Evolutionary conservation across 2,888 invertebrate genomes (phyloP).

Genomic region (Oxycera nigricornis): DNA sequence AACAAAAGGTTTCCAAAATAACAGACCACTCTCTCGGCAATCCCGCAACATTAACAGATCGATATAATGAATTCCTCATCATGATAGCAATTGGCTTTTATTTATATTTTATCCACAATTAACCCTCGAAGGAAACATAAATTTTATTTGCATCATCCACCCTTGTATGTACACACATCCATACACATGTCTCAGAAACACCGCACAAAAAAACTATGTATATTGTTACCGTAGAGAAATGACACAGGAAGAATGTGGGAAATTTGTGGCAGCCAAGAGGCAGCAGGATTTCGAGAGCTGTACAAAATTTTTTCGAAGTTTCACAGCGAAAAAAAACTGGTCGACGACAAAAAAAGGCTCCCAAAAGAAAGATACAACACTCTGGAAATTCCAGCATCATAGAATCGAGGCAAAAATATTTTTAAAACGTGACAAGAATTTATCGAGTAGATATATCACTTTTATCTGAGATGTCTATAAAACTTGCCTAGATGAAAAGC

Average conservation of each 20-base stretch:
- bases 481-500: constrained; percentile 26
- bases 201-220: neutral
- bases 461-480: constrained; percentile 42
- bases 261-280: constrained; percentile 43
- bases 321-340: neutral
- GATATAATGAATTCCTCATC: constrained; percentile 15
- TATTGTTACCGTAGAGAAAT: constrained; percentile 31
- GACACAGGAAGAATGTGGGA: constrained; percentile 42
- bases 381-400: constrained; percentile 23
- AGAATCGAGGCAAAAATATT: constrained; percentile 53
- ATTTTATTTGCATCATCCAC: constrained; percentile 31
- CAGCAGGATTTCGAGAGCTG: constrained; percentile 34
- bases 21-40: neutral
- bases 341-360: neutral
- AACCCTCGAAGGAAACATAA: constrained; percentile 30
- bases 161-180: neutral
- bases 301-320: neutral
- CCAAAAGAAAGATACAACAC: constrained; percentile 28
- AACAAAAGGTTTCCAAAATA: no score
- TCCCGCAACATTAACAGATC: neutral
- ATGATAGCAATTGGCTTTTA: constrained; percentile 19
- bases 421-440: constrained; percentile 60
- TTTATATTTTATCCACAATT: constrained; percentile 26
- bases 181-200: neutral
- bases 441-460: constrained; percentile 51